Evolutionary conservation across 2,113 vertebrate species (phyloP), one percentile per base, ranked within the genome.

Genomic region (Ibidorhyncha struthersii): DNA sequence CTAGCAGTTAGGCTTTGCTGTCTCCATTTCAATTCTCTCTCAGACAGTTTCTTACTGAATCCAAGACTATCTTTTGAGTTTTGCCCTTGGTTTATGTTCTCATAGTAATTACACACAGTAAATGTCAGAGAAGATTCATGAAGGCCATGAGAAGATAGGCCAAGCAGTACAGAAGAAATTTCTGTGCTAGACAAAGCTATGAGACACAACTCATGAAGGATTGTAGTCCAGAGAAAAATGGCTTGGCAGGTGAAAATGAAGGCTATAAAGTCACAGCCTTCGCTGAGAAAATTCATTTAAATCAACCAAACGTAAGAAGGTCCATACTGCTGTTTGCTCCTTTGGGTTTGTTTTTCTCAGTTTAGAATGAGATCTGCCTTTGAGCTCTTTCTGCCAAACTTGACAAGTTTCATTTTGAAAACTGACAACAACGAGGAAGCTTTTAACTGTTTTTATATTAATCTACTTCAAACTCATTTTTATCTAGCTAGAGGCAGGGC

Each of bases 401-500:
- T 96, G 90, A 93, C 96, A 97, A 92, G 84, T 93, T 97, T 95
- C 86, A 90, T 95, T 91, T 93, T 32, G 50, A 93, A 96, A 96
- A 95, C 71, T 91, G 88, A 83, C 45, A 93, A 74, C 72, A 93
- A 91, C 53, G 47, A 85, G 95, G 89, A 97, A 93, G 85, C 80
- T 85, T 92, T 94, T 94, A 63, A 96, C 95, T 86, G 81, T 67
- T 88, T 92, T 95, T 93, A 78, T 86, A 81, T 92, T 70, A 93
- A 89, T 67, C 76, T 86, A 72, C 92, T 87, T 94, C 84, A 80
- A 96, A 90, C 69, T 92, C 93, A 41, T 91, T 94, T 95, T 88
- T 92, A 97, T 97, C 97, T 97, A 94, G 96, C 97, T 97, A 95
- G 84, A 97, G 84, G 95, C 96, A 94, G 56, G 40, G 63, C 87